Base-by-base conservation (phyloP, 2,888 invertebrate genomes). In the Drosophila aldrichi region DNA sequence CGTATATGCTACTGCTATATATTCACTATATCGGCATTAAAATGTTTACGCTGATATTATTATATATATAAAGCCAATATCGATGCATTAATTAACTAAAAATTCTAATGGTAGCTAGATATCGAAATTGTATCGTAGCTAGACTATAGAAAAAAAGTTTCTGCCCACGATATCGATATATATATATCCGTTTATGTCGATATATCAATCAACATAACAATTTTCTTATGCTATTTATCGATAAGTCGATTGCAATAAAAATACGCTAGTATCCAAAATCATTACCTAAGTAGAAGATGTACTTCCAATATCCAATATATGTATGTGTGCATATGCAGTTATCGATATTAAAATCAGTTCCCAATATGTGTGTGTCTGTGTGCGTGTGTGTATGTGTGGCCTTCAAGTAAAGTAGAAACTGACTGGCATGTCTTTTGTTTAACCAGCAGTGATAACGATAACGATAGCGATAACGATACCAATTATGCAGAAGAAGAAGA, bases 391-490 rank as follows among this genome's bases (percentile, higher is more conserved):
- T 70, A 52, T 44, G 56, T 70, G 48, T 70, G 59, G 18, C 34
- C 54, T 51, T 32, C 40, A 44, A 56, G 41, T 56, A 64, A 43
- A 18, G n/a, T 36, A 51, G 61, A 59, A 41, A 25, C 48, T 54
- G 57, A 70, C 65, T 40, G 77, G 66, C 77, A 77, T 80, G 81
- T 77, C 44, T 41, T 66, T 70, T 61, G 62, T 63, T 56, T 20
- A 56, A 59, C 52, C 10, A 55, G 60, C 38, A 57, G 43, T 34
- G n/a, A 57, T 56, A 59, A 65, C 36, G 18, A 57, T 57, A 62
- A 65, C 64, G 61, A 58, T 66, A 55, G 61, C 75, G 59, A 61
- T 66, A 55, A 64, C 69, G 48, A 59, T 54, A 65, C 48, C 69
- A 66, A 63, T 63, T 67, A 65, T 16, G 67, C 63, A 57, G 46